Base-by-base conservation (phyloP, 1,140 invertebrate species). In the Chionoecetes opilio region DNA sequence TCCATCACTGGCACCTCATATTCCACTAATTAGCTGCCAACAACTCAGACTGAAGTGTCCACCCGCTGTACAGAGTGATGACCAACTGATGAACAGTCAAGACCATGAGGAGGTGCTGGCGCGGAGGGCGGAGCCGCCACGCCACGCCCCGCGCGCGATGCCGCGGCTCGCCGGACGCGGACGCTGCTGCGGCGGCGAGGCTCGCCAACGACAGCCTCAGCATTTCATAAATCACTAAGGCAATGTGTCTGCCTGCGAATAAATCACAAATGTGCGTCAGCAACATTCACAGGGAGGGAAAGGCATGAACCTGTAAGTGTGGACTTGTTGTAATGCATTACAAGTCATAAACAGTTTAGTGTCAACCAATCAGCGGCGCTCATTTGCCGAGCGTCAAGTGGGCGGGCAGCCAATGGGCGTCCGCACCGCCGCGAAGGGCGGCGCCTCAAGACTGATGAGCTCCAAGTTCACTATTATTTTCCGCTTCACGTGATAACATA, bases 41-140 rank as follows among this genome's bases (percentile, higher is more conserved):
- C 94, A 95, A 95, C 90, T 95, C 90, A 63, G 94, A 85, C 90
- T 95, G 90, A 95, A 95, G 94, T 95, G 94, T 95, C 94, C 94
- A 95, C 94, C 94, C 94, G 94, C 94, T 75, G 91, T 95, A 95
- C 94, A 95, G 94, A 95, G 94, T 95, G 94, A 95, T 95, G 90
- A 95, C 94, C 94, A 95, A 95, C 94, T 95, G 94, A 95, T 95
- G 94, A 95, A 95, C 90, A 95, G 94, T 95, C 90, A 95, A 92
- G 94, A 92, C 94, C 41, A 95, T 95, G 94, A 92, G 94, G 94
- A 87, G 94, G 94, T 95, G 94, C 86, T 53, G 94, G 90, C 35
- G 94, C 41, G 82, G 84, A 82, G 31, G 94, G 94, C 38, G 94
- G 89, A 63, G 90, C 53, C 82, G 3, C 8, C 0, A 5, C 21